Conservation (phyloP, 2,113 vertebrate genomes). For the Eulacestoma nigropectus region DNA sequence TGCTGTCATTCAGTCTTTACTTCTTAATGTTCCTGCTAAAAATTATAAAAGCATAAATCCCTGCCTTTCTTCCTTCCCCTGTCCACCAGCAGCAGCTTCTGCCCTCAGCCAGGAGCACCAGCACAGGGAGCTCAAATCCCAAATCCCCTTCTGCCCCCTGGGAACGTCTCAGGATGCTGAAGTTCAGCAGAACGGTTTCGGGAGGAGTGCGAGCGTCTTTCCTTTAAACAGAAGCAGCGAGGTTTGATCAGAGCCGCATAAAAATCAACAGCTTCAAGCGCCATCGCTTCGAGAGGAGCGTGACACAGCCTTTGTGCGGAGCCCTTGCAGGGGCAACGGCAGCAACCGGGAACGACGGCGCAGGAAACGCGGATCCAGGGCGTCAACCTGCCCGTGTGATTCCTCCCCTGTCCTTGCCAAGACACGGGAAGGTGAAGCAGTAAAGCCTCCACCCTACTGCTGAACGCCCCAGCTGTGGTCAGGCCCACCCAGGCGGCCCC, state of each 20-base stretch:
- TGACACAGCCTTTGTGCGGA: background rate
- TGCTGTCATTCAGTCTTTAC: background rate
- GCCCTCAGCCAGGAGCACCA: background rate
- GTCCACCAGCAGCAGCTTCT: background rate
- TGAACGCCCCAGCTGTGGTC: background rate
- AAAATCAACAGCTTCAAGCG: background rate
- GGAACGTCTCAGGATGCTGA: rapidly evolving
- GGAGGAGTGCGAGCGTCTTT: rapidly evolving
- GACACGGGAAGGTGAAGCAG: background rate
- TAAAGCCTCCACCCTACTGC: background rate
- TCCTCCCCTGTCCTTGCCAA: background rate
- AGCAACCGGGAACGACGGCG: background rate
- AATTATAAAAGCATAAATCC: background rate
- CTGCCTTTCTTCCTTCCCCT: no score
- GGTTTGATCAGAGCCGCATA: background rate
- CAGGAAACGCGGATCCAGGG: background rate
- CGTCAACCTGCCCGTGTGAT: background rate
- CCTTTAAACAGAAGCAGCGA: rapidly evolving
- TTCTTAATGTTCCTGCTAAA: background rate
- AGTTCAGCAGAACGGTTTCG: rapidly evolving
- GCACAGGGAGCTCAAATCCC: background rate
- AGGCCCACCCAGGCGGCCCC: background rate
- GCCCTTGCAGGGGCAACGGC: rapidly evolving
- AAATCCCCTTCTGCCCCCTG: background rate
- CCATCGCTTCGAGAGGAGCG: background rate